Evolutionary conservation across 2,113 vertebrate genomes (phyloP).

Genomic region (Pipa parva): DNA sequence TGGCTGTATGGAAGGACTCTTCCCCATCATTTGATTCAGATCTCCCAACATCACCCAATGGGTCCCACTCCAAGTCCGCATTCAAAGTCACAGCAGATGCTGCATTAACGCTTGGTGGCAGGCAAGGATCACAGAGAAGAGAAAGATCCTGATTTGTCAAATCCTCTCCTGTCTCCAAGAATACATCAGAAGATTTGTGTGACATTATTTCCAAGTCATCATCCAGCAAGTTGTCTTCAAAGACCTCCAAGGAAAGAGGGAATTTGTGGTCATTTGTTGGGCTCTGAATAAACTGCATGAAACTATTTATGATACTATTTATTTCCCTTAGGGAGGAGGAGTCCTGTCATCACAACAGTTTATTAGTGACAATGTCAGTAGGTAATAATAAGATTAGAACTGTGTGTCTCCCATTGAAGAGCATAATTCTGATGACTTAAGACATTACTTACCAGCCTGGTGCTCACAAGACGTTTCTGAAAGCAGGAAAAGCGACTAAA

Average conservation of each 20-base stretch:
- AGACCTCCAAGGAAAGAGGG: slow-evolving; percentile 56
- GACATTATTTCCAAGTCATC: slow-evolving; percentile 55
- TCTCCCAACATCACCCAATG: slow-evolving; percentile 75
- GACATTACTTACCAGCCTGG: slow-evolving; percentile 63
- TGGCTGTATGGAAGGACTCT: slow-evolving; percentile 61
- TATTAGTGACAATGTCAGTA: neutral
- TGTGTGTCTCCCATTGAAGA: no score
- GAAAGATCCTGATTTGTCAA: neutral
- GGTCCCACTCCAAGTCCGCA: slow-evolving; percentile 81
- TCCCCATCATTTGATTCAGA: slow-evolving; percentile 60
- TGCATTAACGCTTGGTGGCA: neutral
- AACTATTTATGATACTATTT: neutral
- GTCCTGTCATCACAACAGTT: neutral
- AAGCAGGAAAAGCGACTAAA: slow-evolving; percentile 62
- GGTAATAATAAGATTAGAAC: neutral
- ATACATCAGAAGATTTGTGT: slow-evolving; percentile 58
- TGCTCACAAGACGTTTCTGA: slow-evolving; percentile 74
- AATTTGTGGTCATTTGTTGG: neutral
- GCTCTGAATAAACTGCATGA: neutral
- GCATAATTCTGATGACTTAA: no score
- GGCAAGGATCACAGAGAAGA: neutral
- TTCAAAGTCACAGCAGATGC: slow-evolving; percentile 36
- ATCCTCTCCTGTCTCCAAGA: slow-evolving; percentile 51
- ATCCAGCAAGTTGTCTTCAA: slow-evolving; percentile 64
- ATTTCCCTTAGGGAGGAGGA: neutral